Conservation (phyloP, 2,113 vertebrate genomes). For the Sorex araneus region DNA sequence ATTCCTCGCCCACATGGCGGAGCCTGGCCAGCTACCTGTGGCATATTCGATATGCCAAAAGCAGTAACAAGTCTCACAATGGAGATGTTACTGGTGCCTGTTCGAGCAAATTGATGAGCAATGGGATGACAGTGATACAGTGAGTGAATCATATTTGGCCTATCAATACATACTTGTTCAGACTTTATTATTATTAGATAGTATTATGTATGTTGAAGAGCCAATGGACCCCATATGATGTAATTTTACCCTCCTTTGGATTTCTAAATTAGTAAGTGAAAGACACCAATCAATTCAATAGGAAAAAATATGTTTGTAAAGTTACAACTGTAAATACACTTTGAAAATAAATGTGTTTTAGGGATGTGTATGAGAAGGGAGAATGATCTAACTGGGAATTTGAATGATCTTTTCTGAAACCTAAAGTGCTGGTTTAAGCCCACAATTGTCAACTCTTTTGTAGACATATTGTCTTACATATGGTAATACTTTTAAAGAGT, state of each 20-base stretch:
- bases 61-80: too few species aligned
- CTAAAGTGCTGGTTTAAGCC: neutral
- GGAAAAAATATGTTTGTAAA: neutral
- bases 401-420: neutral
- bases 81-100: too few species aligned
- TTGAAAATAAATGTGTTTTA: neutral
- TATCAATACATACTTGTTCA: neutral
- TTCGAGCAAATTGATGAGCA: too few species aligned
- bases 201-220: neutral
- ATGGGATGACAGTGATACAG: too few species aligned
- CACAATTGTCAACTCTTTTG: neutral
- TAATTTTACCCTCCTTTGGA: neutral
- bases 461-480: too few species aligned
- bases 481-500: neutral
- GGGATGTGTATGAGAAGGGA: neutral
- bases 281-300: neutral
- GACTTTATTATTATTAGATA: neutral
- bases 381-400: neutral
- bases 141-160: too few species aligned
- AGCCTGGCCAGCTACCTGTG: too few species aligned
- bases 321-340: neutral
- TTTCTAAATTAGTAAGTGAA: neutral
- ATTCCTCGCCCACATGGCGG: too few species aligned
- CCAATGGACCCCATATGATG: neutral
- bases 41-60: too few species aligned